These are phyloP conservation scores for Clanis bilineata DNA, from an alignment of 2,888 invertebrate genomes.

Conservation along the genomic window DNA sequence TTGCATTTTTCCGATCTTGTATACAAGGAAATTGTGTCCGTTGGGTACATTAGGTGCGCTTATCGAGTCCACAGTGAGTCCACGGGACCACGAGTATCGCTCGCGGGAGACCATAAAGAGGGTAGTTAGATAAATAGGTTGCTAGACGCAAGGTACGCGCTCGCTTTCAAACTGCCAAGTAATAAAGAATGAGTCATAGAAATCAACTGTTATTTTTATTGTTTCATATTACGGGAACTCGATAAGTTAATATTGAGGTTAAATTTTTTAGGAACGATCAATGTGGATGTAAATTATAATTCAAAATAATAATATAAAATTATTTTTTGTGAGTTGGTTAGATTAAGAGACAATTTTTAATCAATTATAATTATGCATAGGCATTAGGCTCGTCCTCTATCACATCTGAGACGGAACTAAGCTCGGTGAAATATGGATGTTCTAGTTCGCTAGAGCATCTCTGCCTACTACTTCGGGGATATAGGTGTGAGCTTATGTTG, in stretches of 20 bases:
- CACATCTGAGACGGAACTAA: no score
- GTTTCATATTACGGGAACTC: constrained; percentile 48
- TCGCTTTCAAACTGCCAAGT: constrained; percentile 60
- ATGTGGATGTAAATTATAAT: no score
- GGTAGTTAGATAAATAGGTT: constrained; percentile 68
- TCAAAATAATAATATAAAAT: no score
- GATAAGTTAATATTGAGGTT: constrained; percentile 33
- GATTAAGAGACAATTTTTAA: no score
- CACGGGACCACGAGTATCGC: constrained; percentile 45
- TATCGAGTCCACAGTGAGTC: constrained; percentile 33
- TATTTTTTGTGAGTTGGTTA: no score
- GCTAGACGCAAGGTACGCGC: constrained; percentile 50
- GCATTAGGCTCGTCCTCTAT: no score
- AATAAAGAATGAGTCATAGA: constrained; percentile 53
- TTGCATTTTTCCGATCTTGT: not conserved
- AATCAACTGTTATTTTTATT: constrained; percentile 61
- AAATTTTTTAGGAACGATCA: not conserved
- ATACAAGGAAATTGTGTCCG: constrained; percentile 21
- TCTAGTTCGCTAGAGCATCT: no score
- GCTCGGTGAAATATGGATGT: no score
- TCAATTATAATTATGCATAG: no score
- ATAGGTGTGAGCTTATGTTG: no score
- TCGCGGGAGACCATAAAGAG: constrained; percentile 58
- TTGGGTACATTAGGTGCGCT: constrained; percentile 21
- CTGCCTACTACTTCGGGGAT: no score